Evolutionary conservation across 2,797 vertebrate species (phyloP), one percentile per base, ranked within the genome.

Genomic region (Alauda arvensis): DNA sequence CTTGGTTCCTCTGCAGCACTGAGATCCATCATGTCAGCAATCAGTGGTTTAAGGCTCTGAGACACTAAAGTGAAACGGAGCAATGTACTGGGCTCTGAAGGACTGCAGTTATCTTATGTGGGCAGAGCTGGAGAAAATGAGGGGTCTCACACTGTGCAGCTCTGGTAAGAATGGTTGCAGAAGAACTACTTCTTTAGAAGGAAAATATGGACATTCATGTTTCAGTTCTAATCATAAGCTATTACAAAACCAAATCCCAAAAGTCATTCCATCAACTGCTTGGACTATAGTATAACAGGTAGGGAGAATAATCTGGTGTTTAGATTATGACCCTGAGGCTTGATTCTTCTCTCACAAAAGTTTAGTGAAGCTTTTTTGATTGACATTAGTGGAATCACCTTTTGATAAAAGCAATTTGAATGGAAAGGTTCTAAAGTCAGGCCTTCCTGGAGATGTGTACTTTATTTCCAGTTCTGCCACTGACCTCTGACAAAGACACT

Each of bases 1-100:
- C 8, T n/a, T 53, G 67, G 62, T 79, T 94, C 87, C 59, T 86
- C 45, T 77, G 83, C 48, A 94, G 71, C 62, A 34, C 28, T 79
- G 53, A 53, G 43, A 91, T 65, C 65, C 49, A 88, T 78, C 52
- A 33, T 29, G 46, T 78, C 77, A 83, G 16, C 1, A 14, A 56
- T 59, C 59, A 85, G 1, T 79, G 48, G 53, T 48, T 90, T 84
- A 76, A 90, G 56, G 57, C 46, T 85, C 71, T 53, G 63, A 84
- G 60, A 87, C 87, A 77, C 63, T 42, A 46, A 57, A 85, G 4
- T 20, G 45, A 75, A 71, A 39, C 31, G 80, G 25, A 71, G 49
- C 39, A 76, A 61, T 29, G 24, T 20, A 46, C 80, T 4, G 3
- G 56, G 16, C 51, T 87, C 45, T 56, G 37, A 75, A 71, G 62